phyloP scores from a whole-genome alignment of 2,797 vertebrate species.

The Periophthalmus magnuspinnatus region DNA sequence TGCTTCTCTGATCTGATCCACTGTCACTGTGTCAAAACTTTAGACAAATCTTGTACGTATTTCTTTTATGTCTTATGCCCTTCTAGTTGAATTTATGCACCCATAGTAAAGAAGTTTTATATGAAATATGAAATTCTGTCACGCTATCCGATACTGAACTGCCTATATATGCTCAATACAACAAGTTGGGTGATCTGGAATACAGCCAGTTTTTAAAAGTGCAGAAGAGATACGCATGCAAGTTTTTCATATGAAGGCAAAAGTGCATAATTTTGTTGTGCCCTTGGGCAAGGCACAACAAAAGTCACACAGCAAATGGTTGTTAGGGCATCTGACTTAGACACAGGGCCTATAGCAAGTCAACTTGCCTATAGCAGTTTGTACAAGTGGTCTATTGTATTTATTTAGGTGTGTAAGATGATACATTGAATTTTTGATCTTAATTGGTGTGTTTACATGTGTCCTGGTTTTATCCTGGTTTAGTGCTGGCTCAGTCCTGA shows the following conservation, averaged over 20 bases:
- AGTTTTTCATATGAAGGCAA: neutral
- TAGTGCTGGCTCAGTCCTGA: too few relatives aligned
- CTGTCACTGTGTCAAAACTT: constrained; percentile 1
- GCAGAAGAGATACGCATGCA: neutral
- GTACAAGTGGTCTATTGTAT: too few relatives aligned
- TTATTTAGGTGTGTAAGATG: too few relatives aligned
- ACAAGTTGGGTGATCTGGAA: neutral
- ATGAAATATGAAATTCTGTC: neutral
- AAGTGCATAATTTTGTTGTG: neutral
- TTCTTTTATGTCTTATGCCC: neutral
- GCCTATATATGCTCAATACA: neutral
- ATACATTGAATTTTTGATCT: too few relatives aligned
- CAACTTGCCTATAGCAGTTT: too few relatives aligned
- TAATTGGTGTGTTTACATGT: too few relatives aligned
- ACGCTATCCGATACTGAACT: neutral
- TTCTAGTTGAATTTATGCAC: constrained; percentile 5
- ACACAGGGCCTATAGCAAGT: too few relatives aligned
- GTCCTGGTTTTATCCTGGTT: too few relatives aligned
- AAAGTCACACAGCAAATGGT: too few relatives aligned
- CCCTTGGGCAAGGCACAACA: too few relatives aligned
- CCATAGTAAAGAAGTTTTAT: neutral
- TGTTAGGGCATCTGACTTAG: too few relatives aligned
- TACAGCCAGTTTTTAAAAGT: neutral
- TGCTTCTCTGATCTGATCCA: neutral
- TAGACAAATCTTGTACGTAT: neutral